Base-by-base conservation (phyloP, 2,113 vertebrate species). In the Sinocyclocheilus anophthalmus region DNA sequence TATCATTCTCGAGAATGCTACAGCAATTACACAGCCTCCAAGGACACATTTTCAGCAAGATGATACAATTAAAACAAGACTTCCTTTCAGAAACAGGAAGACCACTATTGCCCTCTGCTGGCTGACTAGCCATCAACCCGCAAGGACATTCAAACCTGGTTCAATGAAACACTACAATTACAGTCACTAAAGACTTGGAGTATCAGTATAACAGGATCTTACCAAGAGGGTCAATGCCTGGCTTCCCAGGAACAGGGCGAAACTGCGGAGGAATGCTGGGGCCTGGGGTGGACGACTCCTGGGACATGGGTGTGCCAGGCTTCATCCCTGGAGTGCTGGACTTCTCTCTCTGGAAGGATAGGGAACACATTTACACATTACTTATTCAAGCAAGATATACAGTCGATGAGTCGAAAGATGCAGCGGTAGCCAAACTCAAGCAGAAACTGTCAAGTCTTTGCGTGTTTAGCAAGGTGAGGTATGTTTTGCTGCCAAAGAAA, bases 271-370 rank as follows among this genome's bases (percentile, higher is more conserved):
- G 93, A 73, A 91, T 94, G 0, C 96, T 96, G 57, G 96, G 95
- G 53, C 96, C 95, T 0, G 95, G 92, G 0, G 93, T 94, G 24
- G 88, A 84, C 1, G 93, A 89, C 4, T 97, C 97, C 87, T 96
- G 96, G 24, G 96, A 96, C 33, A 96, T 96, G 0, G 97, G 96
- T 0, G 97, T 97, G 81, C 96, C 96, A 59, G 97, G 96, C 88
- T 98, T 98, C 90, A 97, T 94, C 75, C 95, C 96, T 18, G 97
- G 97, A 0, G 96, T 97, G 22, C 94, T 96, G n/a, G 96, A 96
- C 88, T 97, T 97, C 91, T 98, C 97, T 88, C 95, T 95, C 96
- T 98, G 91, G 26, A n/a, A 72, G 30, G 33, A 69, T 12, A 63
- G 7, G 6, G 61, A 48, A 76, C 0, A 4, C 20, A 79, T 86